phyloP scores from a whole-genome alignment of 2,113 vertebrate genomes.

The Amphilophus citrinellus region DNA sequence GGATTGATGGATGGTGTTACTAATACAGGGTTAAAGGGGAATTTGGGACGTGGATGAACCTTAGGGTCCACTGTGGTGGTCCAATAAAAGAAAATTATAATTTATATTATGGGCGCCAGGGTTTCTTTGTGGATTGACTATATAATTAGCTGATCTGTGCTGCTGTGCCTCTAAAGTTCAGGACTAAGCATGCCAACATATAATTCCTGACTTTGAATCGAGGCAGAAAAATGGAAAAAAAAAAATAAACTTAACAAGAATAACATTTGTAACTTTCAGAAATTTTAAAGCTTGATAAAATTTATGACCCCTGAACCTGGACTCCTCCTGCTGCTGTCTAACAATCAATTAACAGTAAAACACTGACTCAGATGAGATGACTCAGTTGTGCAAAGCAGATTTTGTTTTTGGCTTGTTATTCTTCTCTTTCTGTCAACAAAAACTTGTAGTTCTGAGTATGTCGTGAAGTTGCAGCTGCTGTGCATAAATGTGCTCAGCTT shows the following conservation, averaged over 20 bases:
- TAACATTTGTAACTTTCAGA: background rate
- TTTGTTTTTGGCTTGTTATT: background rate
- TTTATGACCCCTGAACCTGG: background rate
- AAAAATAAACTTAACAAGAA: background rate
- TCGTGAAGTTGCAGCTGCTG: background rate
- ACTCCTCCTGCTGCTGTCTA: background rate
- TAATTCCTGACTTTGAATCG: background rate
- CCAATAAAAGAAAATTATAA: background rate
- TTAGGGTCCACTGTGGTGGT: background rate
- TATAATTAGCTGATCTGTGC: background rate
- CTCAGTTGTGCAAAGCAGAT: background rate
- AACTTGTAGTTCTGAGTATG: rapidly evolving
- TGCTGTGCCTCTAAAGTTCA: background rate
- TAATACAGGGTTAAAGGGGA: too few relatives aligned
- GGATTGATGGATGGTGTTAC: too few relatives aligned
- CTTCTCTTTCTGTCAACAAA: background rate
- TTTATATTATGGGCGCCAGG: background rate
- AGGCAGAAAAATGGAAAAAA: rapidly evolving
- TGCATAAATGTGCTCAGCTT: background rate
- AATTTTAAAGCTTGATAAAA: background rate
- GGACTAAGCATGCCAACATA: background rate
- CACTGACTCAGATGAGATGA: background rate
- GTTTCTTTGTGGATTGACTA: background rate
- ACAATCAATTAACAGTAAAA: background rate
- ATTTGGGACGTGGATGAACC: too few relatives aligned